A percentile compares a stretch with the other conserved stretches of the same genome.
Evolutionary conservation across 2,888 invertebrate species (phyloP).

Genomic region (Drosophila pseudotalamancana): DNA sequence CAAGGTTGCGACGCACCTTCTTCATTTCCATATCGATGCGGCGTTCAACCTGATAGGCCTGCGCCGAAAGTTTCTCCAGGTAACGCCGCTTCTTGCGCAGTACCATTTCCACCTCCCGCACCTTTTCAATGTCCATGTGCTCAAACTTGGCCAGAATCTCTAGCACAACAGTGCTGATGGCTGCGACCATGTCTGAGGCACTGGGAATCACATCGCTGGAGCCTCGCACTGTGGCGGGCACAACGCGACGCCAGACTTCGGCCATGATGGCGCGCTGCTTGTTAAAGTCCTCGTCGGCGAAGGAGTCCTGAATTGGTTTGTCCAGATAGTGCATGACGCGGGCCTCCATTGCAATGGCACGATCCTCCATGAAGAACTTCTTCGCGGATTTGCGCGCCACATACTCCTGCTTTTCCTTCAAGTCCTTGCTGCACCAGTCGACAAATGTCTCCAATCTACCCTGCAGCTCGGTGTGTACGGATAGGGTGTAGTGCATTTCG

Average conservation of each 20-base stretch:
- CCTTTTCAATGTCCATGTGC: constrained; percentile 63
- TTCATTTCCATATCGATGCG: constrained; percentile 81
- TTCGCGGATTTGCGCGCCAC: constrained; percentile 80
- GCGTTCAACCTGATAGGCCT: constrained; percentile 79
- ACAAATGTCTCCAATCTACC: constrained; percentile 75
- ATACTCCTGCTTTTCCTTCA: constrained; percentile 78
- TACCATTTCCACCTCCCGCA: constrained; percentile 58
- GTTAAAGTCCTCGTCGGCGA: constrained; percentile 65
- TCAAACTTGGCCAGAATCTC: constrained; percentile 80
- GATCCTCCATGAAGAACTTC: constrained; percentile 81
- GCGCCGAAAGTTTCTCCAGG: constrained; percentile 68
- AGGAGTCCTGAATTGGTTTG: constrained; percentile 67
- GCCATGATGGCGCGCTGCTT: constrained; percentile 72
- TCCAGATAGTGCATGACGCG: constrained; percentile 62
- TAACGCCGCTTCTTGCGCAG: constrained; percentile 72
- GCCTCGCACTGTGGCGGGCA: constrained; percentile 73
- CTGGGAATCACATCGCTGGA: constrained; percentile 65
- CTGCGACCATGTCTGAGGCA: constrained; percentile 79
- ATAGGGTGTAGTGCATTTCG: constrained; percentile 82
- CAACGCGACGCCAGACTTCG: constrained; percentile 79
- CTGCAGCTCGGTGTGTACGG: constrained; percentile 79
- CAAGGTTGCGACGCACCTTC: constrained; percentile 79
- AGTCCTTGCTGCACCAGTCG: constrained; percentile 78
- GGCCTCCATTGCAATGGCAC: constrained; percentile 69
- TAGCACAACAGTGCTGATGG: constrained; percentile 72